Evolutionary conservation across 1,140 invertebrate species (phyloP), one percentile per base, ranked within the genome.

Genomic region (Calephelis virginiensis): DNA sequence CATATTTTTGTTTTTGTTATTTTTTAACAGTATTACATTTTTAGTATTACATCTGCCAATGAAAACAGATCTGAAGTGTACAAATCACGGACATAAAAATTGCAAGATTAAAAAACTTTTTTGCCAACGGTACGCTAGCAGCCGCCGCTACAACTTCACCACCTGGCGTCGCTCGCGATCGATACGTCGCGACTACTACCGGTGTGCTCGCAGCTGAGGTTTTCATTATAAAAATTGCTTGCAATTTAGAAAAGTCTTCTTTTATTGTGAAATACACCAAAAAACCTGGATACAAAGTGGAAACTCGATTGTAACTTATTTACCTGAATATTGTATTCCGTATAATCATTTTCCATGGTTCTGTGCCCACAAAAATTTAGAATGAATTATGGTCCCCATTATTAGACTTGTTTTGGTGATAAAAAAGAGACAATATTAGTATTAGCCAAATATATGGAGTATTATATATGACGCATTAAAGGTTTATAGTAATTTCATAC

Each of bases 151-250:
- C 49, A 63, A 17, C 38, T 53, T 12, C 61, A 64, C 63, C 66
- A 59, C 76, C 78, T 71, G 81, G 81, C 80, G 79, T 79, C 76
- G 76, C 63, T 63, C 74, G 75, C 74, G 83, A 81, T 85, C 83
- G 83, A 85, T 85, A 81, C 81, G 81, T 71, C 82, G 78, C 76
- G 82, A 83, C 81, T 72, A 48, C 68, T 56, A 68, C 63, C 63
- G 67, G 67, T 60, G 67, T 60, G 67, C 49, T 64, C 45, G 73
- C 65, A 67, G 67, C 69, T 73, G 47, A 47, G 47, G 65, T 69
- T 69, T 69, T 56, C 65, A 72, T 78, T 78, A 56, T 69, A 64
- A 74, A 74, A 76, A 72, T 74, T 59, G 64, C 61, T 75, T 69
- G 77, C 73, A 79, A 73, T 68, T 71, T 49, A 66, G 64, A 68